Evolutionary conservation across 2,113 vertebrate species (phyloP), one percentile per base, ranked within the genome.

Genomic region (Heterocephalus glaber): DNA sequence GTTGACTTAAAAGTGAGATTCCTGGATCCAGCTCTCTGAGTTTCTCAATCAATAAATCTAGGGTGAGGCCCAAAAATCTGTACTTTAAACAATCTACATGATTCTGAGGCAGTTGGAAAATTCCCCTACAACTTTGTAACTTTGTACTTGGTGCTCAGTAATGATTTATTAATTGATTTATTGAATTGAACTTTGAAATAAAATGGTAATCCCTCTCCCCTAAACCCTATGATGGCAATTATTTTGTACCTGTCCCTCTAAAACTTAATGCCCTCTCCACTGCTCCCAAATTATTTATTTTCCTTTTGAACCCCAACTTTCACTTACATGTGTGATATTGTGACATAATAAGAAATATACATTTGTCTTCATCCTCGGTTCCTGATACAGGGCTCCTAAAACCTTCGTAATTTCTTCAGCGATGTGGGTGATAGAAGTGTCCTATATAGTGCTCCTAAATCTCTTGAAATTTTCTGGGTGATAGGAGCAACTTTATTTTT

Each of bases 131-230:
- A 82, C 44, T 83, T 85, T 41, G 35, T 76, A 30, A 49, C 82
- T 35, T 72, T 60, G 52, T 68, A 7, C 81, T 89, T 77, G 65
- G 54, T 60, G 28, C n/a, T 90, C 30, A 72, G 7, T 72, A 72
- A 54, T 83, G 82, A 83, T 52, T 94, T 83, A 61, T n/a, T 60
- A 70, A 65, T 38, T 89, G 47, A 44, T 89, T 86, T 54, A 44
- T 38, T 65, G 66, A 95, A 28, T n/a, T 90, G 47, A 95, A 80
- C 35, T 87, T 95, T 61, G 84, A 89, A 72, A 87, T 52, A 10
- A 96, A 85, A 77, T 26, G 68, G 14, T 72, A 90, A 68, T 24
- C 10, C 9, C 12, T 49, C 9, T 28, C 2, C 19, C 20, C 10
- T 14, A 60, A 19, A 24, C 4, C 10, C 49, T 12, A 22, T 7